Evolutionary conservation across 2,113 vertebrate species (phyloP), one percentile per base, ranked within the genome.

Genomic region (Cavia aperea): DNA sequence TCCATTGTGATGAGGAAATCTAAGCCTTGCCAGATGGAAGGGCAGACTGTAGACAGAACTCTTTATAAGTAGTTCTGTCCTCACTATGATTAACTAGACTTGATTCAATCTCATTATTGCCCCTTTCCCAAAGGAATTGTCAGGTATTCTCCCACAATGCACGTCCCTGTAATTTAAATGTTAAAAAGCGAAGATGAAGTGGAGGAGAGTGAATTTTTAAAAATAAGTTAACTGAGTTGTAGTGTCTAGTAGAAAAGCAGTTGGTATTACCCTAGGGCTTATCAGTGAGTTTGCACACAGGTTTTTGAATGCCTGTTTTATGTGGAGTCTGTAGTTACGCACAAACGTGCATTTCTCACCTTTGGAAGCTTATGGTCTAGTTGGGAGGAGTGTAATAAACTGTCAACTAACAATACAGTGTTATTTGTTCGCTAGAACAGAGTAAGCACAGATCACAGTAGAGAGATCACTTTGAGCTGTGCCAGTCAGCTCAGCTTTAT

Each of bases 101-200:
- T 92, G n/a, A 81, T 66, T 87, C 43, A 33, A 84, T 94, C 54
- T 89, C 60, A 31, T 94, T 88, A 75, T 94, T 66, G 89, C 84
- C 87, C 84, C 75, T 92, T 89, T 39, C 75, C 86, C 54, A 60
- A 87, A 89, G 79, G 91, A 85, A 72, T 88, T 91, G 62, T 93
- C 90, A 94, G 36, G 39, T 90, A 46, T 81, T 91, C 87, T 95
- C 63, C 91, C 85, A 88, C 16, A 95, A 23, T 95, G 77, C 54
- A 92, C 93, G 82, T 95, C 84, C 54, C 63, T 92, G 58, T 89
- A 82, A 92, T 95, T 94, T 94, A 95, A 90, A 94, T 95, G 72
- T 96, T 94, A 79, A 88, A 90, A 90, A 90, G 83, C 84, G 87
- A 96, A 95, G 85, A 81, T 94, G 63, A 89, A 89, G 29, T 93